Percentiles rank a stretch among this genome's conserved stretches.
phyloP scores from a whole-genome alignment of 2,113 vertebrate species.

The Chionomys nivalis region DNA sequence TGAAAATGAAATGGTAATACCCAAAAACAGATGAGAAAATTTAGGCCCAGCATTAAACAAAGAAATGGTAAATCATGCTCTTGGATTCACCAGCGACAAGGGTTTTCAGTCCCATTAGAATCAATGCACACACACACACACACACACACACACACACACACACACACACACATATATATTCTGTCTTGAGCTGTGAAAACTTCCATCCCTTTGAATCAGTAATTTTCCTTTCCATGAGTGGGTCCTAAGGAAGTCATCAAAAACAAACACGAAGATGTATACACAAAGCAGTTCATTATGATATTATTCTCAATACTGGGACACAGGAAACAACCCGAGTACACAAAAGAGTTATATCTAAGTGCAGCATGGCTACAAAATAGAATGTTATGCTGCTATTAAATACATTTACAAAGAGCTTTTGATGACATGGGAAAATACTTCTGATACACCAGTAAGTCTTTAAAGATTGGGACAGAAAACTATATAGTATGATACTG shows the following conservation, averaged over 20 bases:
- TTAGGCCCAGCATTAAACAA: background rate
- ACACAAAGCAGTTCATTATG: slow-evolving; percentile 17
- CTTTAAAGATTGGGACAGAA: background rate
- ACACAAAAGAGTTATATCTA: background rate
- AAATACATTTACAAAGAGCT: slow-evolving; percentile 46
- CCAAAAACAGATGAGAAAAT: background rate
- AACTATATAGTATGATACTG: background rate
- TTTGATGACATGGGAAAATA: slow-evolving; percentile 31
- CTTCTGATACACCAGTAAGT: background rate
- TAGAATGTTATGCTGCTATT: background rate
- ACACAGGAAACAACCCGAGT: background rate
- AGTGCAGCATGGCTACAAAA: background rate
- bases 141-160: no score
- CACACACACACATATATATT: no score
- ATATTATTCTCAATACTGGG: background rate
- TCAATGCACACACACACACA: no score
- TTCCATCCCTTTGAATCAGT: slow-evolving; percentile 51
- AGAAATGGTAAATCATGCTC: slow-evolving; percentile 19
- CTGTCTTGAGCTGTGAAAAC: slow-evolving; percentile 57
- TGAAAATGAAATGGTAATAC: slow-evolving; percentile 22
- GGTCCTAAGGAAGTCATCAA: slow-evolving; percentile 52
- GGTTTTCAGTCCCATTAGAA: background rate
- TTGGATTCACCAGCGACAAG: background rate
- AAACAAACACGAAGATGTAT: slow-evolving; percentile 57
- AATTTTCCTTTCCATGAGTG: slow-evolving; percentile 51